Percentiles rank a stretch among this genome's conserved stretches.
These are phyloP conservation scores for Pterocles gutturalis DNA, from an alignment of 2,113 vertebrate species.

Conservation along the genomic window DNA sequence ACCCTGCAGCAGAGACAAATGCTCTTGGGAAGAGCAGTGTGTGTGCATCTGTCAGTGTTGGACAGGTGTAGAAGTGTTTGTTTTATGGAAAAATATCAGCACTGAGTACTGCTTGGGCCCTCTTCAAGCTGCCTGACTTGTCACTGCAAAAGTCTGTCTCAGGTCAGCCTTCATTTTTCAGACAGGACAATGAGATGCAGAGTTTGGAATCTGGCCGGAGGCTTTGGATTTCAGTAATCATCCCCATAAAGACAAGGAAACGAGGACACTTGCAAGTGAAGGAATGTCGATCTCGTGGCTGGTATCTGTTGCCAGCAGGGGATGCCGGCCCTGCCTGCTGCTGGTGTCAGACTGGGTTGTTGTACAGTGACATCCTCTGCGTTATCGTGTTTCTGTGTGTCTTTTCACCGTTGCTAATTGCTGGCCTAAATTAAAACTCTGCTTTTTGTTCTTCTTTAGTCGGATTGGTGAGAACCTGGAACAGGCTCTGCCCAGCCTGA, in stretches of 20 bases:
- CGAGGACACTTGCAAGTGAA: not conserved
- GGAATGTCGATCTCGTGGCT: not conserved
- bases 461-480: conserved; percentile 94
- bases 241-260: not conserved
- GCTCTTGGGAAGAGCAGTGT: not conserved
- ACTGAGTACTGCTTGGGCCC: accelerated
- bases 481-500: conserved; percentile 86
- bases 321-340: not conserved
- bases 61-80: not conserved
- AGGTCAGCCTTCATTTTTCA: not conserved
- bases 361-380: not conserved
- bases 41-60: not conserved
- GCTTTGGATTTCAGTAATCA: not conserved
- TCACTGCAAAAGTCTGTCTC: not conserved
- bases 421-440: not conserved
- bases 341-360: not conserved
- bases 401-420: not conserved
- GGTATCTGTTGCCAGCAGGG: not conserved
- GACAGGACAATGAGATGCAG: not conserved
- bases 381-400: accelerated
- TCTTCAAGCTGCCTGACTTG: not conserved
- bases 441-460: conserved; percentile 56
- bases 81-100: not conserved
- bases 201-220: not conserved
- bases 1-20: not conserved